Evolutionary conservation across 2,797 vertebrate species (phyloP), one percentile per base, ranked within the genome.

Genomic region (Trematomus bernacchii): DNA sequence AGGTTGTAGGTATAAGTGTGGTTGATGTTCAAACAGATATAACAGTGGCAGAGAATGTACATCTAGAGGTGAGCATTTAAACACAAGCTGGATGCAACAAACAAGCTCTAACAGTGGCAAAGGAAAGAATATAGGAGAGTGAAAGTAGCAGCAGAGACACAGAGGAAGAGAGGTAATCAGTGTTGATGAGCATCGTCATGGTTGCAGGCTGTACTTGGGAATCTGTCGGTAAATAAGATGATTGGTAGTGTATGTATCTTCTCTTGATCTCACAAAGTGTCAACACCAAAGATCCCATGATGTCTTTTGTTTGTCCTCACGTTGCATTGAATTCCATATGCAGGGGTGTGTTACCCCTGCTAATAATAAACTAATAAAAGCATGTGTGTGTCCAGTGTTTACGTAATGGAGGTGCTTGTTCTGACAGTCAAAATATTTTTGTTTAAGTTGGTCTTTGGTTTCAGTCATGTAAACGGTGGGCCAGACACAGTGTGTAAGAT

Each of bases 351-450:
- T 57, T 59, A n/a, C 16, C 12, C 27, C 48, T 40, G 53, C 51
- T 53, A 73, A 52, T 53, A 73, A 52, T 37, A 54, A 55, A 61
- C 47, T 60, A 5, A 27, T 27, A 27, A 27, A 27, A 51, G 18
- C 21, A 13, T 33, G 55, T 27, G 54, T 8, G 7, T 61, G 16
- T 54, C 27, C 57, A 14, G 40, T 54, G 68, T 76, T 70, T 27
- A 54, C 15, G 40, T 74, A 27, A 40, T 3, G 18, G 52, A 37
- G 16, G 6, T 43, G 11, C 57, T 62, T 23, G 65, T 63, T 69
- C 33, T 47, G 60, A 65, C 40, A 43, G 66, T 53, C 2, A 58
- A 73, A 64, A 73, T 64, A 43, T 62, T 62, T 71, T 55, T 59
- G 44, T 83, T 66, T 58, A 14, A 50, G 10, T 51, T 10, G 30